phyloP scores from a whole-genome alignment of 2,888 invertebrate species.

The Bedellia somnulentella region DNA sequence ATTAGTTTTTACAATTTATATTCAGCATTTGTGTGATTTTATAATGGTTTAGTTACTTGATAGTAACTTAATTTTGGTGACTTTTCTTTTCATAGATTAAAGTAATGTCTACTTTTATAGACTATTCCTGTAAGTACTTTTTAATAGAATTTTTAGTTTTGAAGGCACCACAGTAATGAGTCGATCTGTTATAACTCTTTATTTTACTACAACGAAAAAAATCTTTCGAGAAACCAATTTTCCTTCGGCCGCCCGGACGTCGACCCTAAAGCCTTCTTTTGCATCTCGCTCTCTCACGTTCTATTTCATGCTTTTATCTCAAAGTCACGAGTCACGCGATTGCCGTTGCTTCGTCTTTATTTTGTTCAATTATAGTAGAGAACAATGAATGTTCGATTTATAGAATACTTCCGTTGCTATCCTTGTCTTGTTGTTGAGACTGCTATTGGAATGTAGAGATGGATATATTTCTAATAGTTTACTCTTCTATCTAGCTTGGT shows the following conservation, averaged over 20 bases:
- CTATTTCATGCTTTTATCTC: slow-evolving; percentile 33
- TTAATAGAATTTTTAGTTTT: too few species aligned
- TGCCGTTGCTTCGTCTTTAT: slow-evolving; percentile 58
- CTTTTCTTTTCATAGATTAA: too few species aligned
- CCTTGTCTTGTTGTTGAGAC: slow-evolving; percentile 20
- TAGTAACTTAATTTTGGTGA: too few species aligned
- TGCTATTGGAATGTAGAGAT: slow-evolving; percentile 26
- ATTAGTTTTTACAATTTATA: too few species aligned
- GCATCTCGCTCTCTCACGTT: slow-evolving; percentile 28
- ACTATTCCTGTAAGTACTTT: too few species aligned
- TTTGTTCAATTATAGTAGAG: slow-evolving; percentile 57
- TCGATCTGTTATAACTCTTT: too few species aligned
- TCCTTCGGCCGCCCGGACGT: slow-evolving; percentile 52
- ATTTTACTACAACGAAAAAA: too few species aligned
- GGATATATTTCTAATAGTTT: slow-evolving; percentile 18
- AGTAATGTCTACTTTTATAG: too few species aligned
- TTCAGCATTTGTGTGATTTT: too few species aligned
- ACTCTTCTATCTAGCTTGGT: slow-evolving; percentile 35
- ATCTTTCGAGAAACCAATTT: slow-evolving; percentile 47
- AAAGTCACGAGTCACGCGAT: slow-evolving; percentile 57
- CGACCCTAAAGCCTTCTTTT: slow-evolving; percentile 52
- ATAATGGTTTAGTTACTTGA: too few species aligned
- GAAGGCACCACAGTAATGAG: too few species aligned
- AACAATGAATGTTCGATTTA: slow-evolving; percentile 54
- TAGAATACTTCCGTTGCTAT: slow-evolving; percentile 37